Evolutionary conservation across 2,113 vertebrate species (phyloP).

Genomic region (Carollia perspicillata): DNA sequence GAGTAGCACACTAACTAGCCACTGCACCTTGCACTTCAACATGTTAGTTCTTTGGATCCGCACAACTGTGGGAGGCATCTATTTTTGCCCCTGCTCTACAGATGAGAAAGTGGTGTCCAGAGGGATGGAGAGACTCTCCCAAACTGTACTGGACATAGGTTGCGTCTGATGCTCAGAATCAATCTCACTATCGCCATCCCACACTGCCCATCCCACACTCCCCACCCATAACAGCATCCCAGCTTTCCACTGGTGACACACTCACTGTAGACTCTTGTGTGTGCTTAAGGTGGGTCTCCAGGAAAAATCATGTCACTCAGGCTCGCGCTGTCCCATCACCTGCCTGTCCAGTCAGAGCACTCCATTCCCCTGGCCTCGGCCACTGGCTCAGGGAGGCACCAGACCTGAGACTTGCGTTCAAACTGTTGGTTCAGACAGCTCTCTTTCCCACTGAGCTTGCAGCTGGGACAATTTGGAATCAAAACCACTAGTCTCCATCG

Average conservation of each 20-base stretch:
- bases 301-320: not conserved
- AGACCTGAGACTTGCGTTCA: not conserved
- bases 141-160: not conserved
- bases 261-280: not conserved
- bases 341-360: not conserved
- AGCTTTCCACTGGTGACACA: not conserved
- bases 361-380: not conserved
- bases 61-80: not conserved
- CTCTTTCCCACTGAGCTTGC: not conserved
- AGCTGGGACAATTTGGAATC: not conserved
- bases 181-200: not conserved
- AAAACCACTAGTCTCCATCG: not conserved
- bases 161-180: not conserved
- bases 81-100: not conserved
- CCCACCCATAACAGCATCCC: fast-evolving
- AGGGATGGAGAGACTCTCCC: not conserved
- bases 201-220: not conserved
- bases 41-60: not conserved
- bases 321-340: too few relatives aligned
- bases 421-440: not conserved
- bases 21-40: not conserved
- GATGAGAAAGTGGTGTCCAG: not conserved
- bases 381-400: not conserved
- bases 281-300: not conserved
- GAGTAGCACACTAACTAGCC: not conserved